Conservation (phyloP, 2,113 vertebrate species). For the Synodontis membranacea region DNA sequence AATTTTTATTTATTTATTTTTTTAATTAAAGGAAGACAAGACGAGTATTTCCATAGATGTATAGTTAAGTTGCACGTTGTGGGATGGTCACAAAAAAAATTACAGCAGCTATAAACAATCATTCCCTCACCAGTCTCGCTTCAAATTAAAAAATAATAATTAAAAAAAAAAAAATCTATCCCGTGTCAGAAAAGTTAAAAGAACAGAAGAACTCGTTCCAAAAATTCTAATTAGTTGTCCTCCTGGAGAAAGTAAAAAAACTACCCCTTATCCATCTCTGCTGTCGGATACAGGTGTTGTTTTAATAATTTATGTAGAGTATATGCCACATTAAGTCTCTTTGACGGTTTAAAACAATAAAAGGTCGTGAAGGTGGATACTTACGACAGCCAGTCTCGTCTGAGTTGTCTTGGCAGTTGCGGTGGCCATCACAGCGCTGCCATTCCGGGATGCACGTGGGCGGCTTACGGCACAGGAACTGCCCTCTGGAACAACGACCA, state of each 20-base stretch:
- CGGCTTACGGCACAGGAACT: conserved; percentile 84
- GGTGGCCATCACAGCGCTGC: conserved; percentile 85
- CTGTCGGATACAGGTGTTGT: neutral
- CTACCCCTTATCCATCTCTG: neutral
- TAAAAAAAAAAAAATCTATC: too few relatives aligned
- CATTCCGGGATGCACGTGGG: conserved; percentile 88
- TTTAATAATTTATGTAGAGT: neutral
- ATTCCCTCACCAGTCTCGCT: neutral
- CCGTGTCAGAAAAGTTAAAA: neutral
- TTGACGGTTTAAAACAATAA: neutral
- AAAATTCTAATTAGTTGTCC: neutral
- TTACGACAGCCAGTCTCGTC: conserved; percentile 90
- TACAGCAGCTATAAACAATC: neutral
- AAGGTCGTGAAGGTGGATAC: conserved; percentile 55
- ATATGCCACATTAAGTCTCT: neutral
- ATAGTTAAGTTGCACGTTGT: neutral
- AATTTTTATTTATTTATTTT: too few relatives aligned
- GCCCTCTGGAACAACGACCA: conserved; percentile 77
- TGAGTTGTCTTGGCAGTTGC: conserved; percentile 83
- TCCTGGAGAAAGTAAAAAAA: neutral
- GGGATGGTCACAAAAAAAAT: neutral
- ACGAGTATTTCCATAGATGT: too few relatives aligned
- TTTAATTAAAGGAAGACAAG: too few relatives aligned
- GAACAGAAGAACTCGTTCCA: neutral
- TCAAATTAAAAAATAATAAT: neutral